Conservation (phyloP, 2,797 vertebrate genomes). For the Mormyrops boulengeri region DNA sequence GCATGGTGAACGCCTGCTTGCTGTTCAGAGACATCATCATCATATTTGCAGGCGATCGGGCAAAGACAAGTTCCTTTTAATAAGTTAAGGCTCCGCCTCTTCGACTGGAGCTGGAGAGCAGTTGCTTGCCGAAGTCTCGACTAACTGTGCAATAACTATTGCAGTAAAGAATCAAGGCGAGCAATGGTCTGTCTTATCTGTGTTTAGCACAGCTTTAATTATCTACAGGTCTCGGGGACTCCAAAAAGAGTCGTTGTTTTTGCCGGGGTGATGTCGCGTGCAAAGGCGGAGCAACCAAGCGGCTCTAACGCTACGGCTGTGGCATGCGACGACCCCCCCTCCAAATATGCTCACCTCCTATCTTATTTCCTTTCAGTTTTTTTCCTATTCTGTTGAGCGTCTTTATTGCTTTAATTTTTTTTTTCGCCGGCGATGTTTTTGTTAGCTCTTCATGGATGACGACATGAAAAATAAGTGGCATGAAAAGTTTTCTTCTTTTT, state of each 20-base stretch:
- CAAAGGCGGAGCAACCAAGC: slow-evolving; percentile 41
- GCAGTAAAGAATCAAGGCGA: slow-evolving; percentile 34
- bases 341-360: slow-evolving; percentile 31
- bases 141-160: slow-evolving; percentile 45
- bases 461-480: slow-evolving; percentile 31
- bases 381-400: slow-evolving; percentile 29
- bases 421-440: slow-evolving; percentile 38
- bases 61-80: slow-evolving; percentile 68
- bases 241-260: slow-evolving; percentile 38
- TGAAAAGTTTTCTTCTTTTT: slow-evolving; percentile 44
- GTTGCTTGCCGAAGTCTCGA: slow-evolving; percentile 54
- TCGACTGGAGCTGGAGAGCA: slow-evolving; percentile 57
- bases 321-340: slow-evolving; percentile 31
- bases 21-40: slow-evolving; percentile 98
- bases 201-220: slow-evolving; percentile 57
- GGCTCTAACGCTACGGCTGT: slow-evolving; percentile 35
- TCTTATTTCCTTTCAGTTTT: slow-evolving; percentile 26
- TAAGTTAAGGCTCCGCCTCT: slow-evolving; percentile 75
- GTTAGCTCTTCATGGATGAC: slow-evolving; percentile 48
- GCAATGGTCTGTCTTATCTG: slow-evolving; percentile 48
- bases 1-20: slow-evolving; percentile 92
- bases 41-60: slow-evolving; percentile 76
- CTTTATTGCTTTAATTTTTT: slow-evolving; percentile 29
- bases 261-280: slow-evolving; percentile 40
- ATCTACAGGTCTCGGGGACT: slow-evolving; percentile 37